These are phyloP conservation scores for Hippocampus barbouri DNA, from an alignment of 2,113 vertebrate species.

Conservation along the genomic window DNA sequence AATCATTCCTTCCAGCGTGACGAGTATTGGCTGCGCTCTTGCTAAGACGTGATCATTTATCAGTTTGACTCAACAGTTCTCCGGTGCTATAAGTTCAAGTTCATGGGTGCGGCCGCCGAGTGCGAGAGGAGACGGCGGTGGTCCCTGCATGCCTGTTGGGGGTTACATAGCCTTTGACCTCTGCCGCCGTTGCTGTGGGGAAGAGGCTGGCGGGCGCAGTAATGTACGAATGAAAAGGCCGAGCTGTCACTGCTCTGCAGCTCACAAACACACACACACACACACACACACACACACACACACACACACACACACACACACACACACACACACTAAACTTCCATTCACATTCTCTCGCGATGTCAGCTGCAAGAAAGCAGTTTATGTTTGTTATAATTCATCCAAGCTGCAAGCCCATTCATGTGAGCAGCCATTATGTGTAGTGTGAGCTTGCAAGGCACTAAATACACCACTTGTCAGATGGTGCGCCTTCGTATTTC, in stretches of 20 bases:
- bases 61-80: background rate
- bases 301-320: slow-evolving; percentile 39
- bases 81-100: slow-evolving; percentile 61
- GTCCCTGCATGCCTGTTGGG: slow-evolving; percentile 6
- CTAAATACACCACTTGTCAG: slow-evolving; percentile 1
- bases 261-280: slow-evolving; percentile 39
- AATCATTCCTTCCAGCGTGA: slow-evolving; percentile 52
- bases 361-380: slow-evolving; percentile 54
- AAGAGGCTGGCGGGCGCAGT: slow-evolving; percentile 63
- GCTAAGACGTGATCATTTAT: background rate
- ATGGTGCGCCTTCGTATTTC: background rate
- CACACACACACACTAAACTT: slow-evolving; percentile 20
- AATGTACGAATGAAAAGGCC: slow-evolving; percentile 74
- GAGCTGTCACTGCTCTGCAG: slow-evolving; percentile 73
- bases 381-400: slow-evolving; percentile 63
- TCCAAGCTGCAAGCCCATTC: slow-evolving; percentile 25
- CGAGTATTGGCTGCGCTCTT: slow-evolving; percentile 17
- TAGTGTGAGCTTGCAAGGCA: background rate
- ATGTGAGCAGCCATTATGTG: slow-evolving; percentile 12
- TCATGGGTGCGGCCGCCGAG: slow-evolving; percentile 34
- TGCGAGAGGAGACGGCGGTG: slow-evolving; percentile 26
- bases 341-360: slow-evolving; percentile 51
- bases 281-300: slow-evolving; percentile 30
- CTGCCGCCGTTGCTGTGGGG: slow-evolving; percentile 72
- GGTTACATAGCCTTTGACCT: slow-evolving; percentile 72